phyloP scores from a whole-genome alignment of 2,113 vertebrate genomes.

The Centropristis striata region DNA sequence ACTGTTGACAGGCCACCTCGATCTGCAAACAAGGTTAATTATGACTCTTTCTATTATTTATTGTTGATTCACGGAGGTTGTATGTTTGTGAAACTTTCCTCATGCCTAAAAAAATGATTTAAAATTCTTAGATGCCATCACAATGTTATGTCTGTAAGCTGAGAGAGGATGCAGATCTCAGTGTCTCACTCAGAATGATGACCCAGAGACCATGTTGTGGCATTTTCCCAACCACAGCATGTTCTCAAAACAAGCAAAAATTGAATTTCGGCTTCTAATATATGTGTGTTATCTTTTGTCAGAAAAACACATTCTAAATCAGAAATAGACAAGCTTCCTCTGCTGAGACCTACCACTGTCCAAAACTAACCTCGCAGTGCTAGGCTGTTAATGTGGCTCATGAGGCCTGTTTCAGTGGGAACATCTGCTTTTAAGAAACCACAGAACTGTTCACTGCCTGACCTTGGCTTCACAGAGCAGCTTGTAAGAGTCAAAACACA shows the following conservation, averaged over 20 bases:
- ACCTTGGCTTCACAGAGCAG: slow-evolving; percentile 42
- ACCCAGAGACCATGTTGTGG: not conserved
- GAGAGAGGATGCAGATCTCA: not conserved
- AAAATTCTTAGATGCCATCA: no score
- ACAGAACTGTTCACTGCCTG: slow-evolving; percentile 36
- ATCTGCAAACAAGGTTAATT: no score
- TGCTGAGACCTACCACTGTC: not conserved
- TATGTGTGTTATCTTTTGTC: slow-evolving; percentile 12
- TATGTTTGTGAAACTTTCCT: no score
- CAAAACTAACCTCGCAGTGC: slow-evolving; percentile 13
- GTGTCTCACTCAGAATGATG: not conserved
- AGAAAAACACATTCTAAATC: not conserved
- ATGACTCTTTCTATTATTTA: no score
- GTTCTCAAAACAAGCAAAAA: slow-evolving; percentile 24
- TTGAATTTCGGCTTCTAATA: not conserved
- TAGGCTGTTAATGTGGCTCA: slow-evolving; percentile 26
- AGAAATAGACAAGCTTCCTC: slow-evolving; percentile 1
- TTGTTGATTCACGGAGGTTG: no score
- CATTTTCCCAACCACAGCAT: slow-evolving; percentile 11
- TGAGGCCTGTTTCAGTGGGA: slow-evolving; percentile 39
- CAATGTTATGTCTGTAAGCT: no score
- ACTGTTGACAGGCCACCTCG: no score
- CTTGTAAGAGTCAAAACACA: slow-evolving; percentile 35
- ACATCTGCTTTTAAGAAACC: slow-evolving; percentile 63
- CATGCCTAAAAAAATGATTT: no score